phyloP scores from a whole-genome alignment of 2,113 vertebrate species.

The Tragelaphus imberbis region DNA sequence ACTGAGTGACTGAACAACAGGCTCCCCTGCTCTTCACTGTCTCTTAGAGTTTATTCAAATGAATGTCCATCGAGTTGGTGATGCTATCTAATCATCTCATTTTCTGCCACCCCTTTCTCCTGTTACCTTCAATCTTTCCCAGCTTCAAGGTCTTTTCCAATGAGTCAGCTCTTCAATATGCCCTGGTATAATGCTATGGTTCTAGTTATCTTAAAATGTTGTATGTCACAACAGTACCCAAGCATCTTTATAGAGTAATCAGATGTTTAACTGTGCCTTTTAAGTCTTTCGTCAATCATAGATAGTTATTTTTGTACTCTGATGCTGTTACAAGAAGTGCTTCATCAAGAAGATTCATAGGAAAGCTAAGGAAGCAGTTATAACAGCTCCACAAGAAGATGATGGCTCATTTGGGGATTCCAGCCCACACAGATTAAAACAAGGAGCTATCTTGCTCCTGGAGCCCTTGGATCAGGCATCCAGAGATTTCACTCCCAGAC shows the following conservation, averaged over 20 bases:
- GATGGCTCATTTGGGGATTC: not conserved
- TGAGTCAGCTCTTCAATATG: not conserved
- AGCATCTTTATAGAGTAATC: not conserved
- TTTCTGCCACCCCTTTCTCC: fast-evolving
- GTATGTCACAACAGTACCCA: not conserved
- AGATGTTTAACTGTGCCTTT: not conserved
- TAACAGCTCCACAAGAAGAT: not conserved
- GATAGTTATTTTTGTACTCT: not conserved
- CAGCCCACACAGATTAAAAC: not conserved
- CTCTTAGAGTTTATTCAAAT: not conserved
- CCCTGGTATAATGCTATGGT: not conserved
- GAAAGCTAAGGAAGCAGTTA: not conserved
- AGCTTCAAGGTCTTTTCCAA: not conserved
- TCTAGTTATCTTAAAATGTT: not conserved
- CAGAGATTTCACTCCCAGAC: not conserved
- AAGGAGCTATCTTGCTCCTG: not conserved
- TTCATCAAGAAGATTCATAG: not conserved
- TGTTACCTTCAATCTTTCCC: not conserved
- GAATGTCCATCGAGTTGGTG: not conserved
- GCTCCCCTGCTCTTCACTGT: not conserved
- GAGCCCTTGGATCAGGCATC: not conserved
- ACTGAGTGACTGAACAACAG: not conserved
- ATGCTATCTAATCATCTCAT: not conserved
- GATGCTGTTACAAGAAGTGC: not conserved
- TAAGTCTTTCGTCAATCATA: not conserved